phyloP scores from a whole-genome alignment of 53 echinoderm and acorn worm genomes.

The Echinometra lucunter region DNA sequence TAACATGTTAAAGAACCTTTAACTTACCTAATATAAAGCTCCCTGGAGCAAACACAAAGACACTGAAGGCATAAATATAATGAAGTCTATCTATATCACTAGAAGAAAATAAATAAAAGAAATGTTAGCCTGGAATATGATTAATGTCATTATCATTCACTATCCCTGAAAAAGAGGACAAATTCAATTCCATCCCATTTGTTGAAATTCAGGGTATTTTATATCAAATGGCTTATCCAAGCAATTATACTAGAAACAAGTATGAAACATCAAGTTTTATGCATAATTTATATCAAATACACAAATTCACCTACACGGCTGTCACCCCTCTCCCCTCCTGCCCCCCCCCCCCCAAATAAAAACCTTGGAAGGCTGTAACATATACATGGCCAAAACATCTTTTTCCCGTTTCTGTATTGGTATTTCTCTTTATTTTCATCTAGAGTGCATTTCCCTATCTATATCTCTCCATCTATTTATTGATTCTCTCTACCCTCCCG shows the following conservation, averaged over 20 bases:
- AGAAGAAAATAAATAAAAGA: background rate
- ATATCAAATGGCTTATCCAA: background rate
- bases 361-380: no score
- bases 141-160: background rate
- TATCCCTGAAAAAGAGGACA: background rate
- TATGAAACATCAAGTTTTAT: background rate
- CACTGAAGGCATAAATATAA: constrained; percentile 83
- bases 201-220: background rate
- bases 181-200: background rate
- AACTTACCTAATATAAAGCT: constrained; percentile 83
- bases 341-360: background rate
- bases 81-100: constrained; percentile 85
- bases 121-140: background rate
- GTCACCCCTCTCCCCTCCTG: background rate
- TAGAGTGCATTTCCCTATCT: background rate
- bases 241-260: background rate
- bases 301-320: background rate
- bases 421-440: background rate
- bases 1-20: no score
- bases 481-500: no score
- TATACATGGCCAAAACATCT: no score
- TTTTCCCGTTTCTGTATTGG: background rate
- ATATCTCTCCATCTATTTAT: background rate
- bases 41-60: constrained; percentile 77
- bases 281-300: background rate